phyloP scores from a whole-genome alignment of 2,113 vertebrate species.

The Falco punctatus region DNA sequence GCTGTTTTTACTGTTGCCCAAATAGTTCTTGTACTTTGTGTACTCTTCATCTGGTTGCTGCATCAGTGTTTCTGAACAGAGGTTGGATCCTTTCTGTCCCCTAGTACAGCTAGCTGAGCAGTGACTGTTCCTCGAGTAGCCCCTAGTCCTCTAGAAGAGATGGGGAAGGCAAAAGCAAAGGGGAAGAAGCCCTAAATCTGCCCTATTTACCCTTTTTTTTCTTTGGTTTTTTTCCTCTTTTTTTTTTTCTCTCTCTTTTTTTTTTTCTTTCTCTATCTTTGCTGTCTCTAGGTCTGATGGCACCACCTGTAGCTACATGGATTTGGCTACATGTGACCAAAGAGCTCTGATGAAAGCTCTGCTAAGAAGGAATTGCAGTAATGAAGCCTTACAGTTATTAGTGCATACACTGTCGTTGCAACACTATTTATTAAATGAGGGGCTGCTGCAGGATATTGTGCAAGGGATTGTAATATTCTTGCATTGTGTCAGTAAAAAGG shows the following conservation, averaged over 20 bases:
- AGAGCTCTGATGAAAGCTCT: constrained; percentile 19
- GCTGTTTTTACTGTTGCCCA: background rate
- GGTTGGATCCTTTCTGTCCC: background rate
- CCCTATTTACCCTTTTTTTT: background rate
- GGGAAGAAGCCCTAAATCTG: background rate
- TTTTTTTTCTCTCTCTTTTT: too few species aligned
- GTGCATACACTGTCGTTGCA: background rate
- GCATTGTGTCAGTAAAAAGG: background rate
- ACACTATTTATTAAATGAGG: constrained; percentile 9
- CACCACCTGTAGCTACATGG: background rate
- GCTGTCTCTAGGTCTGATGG: background rate
- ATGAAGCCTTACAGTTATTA: constrained; percentile 8
- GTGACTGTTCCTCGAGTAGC: background rate
- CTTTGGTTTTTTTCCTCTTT: too few species aligned
- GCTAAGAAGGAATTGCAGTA: constrained; percentile 1
- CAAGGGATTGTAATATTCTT: constrained; percentile 5
- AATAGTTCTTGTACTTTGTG: accelerated
- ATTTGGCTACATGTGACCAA: background rate
- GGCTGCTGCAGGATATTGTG: constrained; percentile 43
- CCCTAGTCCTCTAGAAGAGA: background rate
- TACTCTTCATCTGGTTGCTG: background rate
- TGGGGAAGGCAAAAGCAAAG: background rate
- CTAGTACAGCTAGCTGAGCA: background rate
- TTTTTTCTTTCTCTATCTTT: background rate
- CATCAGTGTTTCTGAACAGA: background rate